Evolutionary conservation across 2,888 invertebrate species (phyloP), one percentile per base, ranked within the genome.

Genomic region (Dryococelus australis): DNA sequence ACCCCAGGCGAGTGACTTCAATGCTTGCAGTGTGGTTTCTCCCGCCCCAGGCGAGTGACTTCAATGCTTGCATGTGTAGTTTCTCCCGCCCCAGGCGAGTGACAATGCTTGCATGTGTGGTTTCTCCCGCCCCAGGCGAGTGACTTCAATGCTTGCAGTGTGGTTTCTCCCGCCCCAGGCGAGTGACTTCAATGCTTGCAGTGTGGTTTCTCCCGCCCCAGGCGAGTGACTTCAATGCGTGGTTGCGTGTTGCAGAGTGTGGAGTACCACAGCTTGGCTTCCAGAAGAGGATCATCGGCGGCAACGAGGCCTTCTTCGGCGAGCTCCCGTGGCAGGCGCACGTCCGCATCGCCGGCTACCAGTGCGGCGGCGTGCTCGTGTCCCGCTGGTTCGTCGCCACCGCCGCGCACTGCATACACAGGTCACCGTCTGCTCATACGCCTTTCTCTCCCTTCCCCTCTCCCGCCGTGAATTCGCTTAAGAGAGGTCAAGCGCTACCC

Each of bases 311-410:
- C 0, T 93, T 94, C 89, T 97, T 94, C 90, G 96, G 95, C 0
- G 97, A 97, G 93, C 96, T 96, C 91, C 97, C 97, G 0, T 97
- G 97, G 97, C 97, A 97, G 91, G 97, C 96, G 0, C 97, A 97
- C 90, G 96, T 97, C 88, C 95, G 97, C 91, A 97, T 97, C 90
- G 95, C 95, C 0, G 96, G 96, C 90, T 97, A 96, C 91, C 97
- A 97, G 91, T 97, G 97, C 90, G 97, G 97, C 2, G 97, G 97
- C 0, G 97, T 97, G 0, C 92, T 97, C 88, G 94, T 97, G 53
- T 96, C 96, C 3, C 94, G 95, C 0, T 94, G 94, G 92, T 96
- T 93, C 91, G 96, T 97, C 5, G 96, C 96, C 0, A 97, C 97
- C 0, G 97, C 97, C 0, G 97, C 97, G 0, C 97, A 97, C 91